Evolutionary conservation across 2,113 vertebrate genomes (phyloP).

Genomic region (Xiphophorus hellerii): DNA sequence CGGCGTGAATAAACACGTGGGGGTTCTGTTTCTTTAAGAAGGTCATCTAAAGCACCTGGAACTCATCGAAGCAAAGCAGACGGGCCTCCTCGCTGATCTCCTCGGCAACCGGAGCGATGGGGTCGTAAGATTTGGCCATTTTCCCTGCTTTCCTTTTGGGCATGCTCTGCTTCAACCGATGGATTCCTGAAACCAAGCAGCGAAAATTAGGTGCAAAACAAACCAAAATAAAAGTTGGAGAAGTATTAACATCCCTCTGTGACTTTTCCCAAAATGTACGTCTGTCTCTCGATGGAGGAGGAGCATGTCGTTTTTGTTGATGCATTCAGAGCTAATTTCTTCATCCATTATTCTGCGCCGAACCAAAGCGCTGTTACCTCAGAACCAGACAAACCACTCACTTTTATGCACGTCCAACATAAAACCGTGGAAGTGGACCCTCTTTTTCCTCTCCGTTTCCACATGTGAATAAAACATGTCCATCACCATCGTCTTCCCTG

Average conservation of each 20-base stretch:
- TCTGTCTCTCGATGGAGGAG: not conserved
- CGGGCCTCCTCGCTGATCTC: constrained; percentile 93
- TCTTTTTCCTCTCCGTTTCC: constrained; percentile 89
- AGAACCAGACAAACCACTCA: constrained; percentile 76
- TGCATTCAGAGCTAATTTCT: constrained; percentile 1
- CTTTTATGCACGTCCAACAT: constrained; percentile 97
- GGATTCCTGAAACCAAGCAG: constrained; percentile 85
- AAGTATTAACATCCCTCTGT: not conserved
- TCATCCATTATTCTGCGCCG: not conserved
- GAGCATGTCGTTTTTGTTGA: not conserved
- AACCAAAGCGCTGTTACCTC: not conserved
- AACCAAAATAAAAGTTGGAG: too few species aligned
- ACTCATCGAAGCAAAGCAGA: constrained; percentile 97
- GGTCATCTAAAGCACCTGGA: constrained; percentile 86
- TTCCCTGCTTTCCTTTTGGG: constrained; percentile 92
- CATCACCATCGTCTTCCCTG: constrained; percentile 99
- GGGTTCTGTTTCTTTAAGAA: not conserved
- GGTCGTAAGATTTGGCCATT: constrained; percentile 94
- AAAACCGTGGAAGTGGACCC: constrained; percentile 98
- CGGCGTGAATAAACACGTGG: not conserved
- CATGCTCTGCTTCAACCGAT: constrained; percentile 92
- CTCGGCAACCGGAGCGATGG: constrained; percentile 93
- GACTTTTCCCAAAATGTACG: not conserved
- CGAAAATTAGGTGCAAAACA: not conserved
- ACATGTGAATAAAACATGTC: constrained; percentile 96